phyloP scores from a whole-genome alignment of 2,797 vertebrate genomes.

The Mustela erminea region DNA sequence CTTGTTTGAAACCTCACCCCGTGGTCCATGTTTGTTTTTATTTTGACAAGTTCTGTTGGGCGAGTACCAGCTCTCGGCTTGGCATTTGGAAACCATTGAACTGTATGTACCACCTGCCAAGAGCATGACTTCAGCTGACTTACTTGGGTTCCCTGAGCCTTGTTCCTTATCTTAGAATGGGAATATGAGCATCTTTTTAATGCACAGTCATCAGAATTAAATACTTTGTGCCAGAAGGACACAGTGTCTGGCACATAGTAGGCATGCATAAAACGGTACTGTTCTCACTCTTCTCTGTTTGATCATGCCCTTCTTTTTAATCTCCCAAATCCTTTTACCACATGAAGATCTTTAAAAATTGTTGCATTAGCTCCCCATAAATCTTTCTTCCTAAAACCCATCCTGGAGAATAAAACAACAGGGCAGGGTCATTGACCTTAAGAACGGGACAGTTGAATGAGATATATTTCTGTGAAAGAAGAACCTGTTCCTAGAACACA shows the following conservation, averaged over 20 bases:
- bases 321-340: not conserved
- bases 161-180: not conserved
- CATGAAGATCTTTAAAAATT: not conserved
- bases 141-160: not conserved
- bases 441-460: not conserved
- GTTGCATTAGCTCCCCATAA: not conserved
- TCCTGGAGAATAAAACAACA: constrained; percentile 44
- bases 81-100: constrained; percentile 22
- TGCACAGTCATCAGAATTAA: constrained; percentile 3
- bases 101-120: not conserved
- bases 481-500: constrained; percentile 66
- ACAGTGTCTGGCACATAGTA: not conserved
- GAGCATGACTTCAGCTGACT: not conserved
- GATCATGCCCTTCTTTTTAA: not conserved
- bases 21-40: not conserved
- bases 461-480: constrained; percentile 56
- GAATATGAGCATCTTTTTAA: not conserved
- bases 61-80: not conserved
- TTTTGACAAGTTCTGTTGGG: constrained; percentile 27
- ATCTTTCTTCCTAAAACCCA: constrained; percentile 10
- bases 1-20: not conserved
- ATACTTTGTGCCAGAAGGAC: not conserved
- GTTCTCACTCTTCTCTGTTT: not conserved
- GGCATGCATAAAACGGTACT: not conserved
- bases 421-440: not conserved